These are phyloP conservation scores for Chrysemys picta DNA, from an alignment of 2,113 vertebrate species.

Conservation along the genomic window DNA sequence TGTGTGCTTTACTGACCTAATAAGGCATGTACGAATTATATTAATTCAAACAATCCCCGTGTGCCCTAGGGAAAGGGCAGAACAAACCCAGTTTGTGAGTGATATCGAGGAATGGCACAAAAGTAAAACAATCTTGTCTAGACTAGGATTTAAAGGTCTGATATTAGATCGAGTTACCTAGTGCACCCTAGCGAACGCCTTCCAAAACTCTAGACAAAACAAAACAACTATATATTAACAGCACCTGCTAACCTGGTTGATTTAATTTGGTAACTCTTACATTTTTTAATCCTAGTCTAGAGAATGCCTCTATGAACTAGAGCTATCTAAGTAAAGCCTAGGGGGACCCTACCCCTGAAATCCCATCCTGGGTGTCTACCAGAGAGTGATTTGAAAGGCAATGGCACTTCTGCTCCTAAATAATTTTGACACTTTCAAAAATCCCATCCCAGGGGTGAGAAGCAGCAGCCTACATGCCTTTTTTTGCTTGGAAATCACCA, in stretches of 20 bases:
- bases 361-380: neutral
- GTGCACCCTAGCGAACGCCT: neutral
- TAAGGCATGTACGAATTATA: constrained; percentile 71
- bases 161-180: neutral
- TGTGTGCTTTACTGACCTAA: constrained; percentile 72
- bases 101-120: neutral
- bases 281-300: neutral
- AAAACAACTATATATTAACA: neutral
- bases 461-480: neutral
- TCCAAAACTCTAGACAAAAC: neutral
- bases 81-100: neutral
- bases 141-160: neutral
- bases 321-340: neutral
- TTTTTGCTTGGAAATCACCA: neutral
- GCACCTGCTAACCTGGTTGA: neutral
- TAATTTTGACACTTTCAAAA: neutral
- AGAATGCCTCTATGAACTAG: neutral
- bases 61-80: neutral
- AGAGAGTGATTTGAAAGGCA: neutral
- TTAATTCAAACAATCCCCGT: constrained; percentile 69
- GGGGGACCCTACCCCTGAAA: neutral
- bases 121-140: constrained; percentile 3
- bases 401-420: neutral
- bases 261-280: neutral
- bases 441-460: neutral